phyloP scores from a whole-genome alignment of 1,140 invertebrate species.

The Spodoptera frugiperda region DNA sequence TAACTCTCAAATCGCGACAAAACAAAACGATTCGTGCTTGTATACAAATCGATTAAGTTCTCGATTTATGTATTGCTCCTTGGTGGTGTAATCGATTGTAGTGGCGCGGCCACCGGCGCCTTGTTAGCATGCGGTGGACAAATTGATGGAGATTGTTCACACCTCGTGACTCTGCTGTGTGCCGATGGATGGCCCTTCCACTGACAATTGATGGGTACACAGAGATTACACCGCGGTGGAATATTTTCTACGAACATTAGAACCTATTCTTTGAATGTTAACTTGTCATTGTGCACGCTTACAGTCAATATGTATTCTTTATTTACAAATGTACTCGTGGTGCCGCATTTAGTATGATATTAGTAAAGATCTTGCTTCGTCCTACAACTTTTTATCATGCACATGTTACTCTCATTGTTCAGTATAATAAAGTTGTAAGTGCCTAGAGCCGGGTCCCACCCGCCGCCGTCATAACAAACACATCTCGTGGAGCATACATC shows the following conservation, averaged over 20 bases:
- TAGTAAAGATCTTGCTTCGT: neutral
- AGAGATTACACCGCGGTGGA: neutral
- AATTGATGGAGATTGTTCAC: slow-evolving; percentile 25
- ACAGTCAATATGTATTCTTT: neutral
- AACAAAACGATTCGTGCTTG: slow-evolving; percentile 18
- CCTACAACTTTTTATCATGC: too few species aligned
- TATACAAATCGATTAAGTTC: slow-evolving; percentile 17
- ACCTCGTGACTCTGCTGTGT: slow-evolving; percentile 14
- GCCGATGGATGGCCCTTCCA: neutral
- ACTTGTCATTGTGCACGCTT: neutral
- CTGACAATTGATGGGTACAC: slow-evolving; percentile 8
- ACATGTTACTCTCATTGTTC: too few species aligned
- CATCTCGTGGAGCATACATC: slow-evolving; percentile 21
- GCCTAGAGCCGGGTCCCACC: too few species aligned
- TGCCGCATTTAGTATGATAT: neutral
- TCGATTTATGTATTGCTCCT: slow-evolving; percentile 2
- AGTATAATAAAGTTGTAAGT: too few species aligned
- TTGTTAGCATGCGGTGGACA: slow-evolving; percentile 14
- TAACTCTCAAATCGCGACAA: slow-evolving; percentile 5
- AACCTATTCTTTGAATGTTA: neutral
- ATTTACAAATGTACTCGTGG: neutral
- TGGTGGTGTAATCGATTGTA: slow-evolving; percentile 13
- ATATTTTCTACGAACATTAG: neutral
- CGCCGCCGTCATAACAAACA: slow-evolving; percentile 2
- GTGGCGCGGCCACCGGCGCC: neutral